These are phyloP conservation scores for Tenthredo notha DNA, from an alignment of 2,888 invertebrate species.

Conservation along the genomic window DNA sequence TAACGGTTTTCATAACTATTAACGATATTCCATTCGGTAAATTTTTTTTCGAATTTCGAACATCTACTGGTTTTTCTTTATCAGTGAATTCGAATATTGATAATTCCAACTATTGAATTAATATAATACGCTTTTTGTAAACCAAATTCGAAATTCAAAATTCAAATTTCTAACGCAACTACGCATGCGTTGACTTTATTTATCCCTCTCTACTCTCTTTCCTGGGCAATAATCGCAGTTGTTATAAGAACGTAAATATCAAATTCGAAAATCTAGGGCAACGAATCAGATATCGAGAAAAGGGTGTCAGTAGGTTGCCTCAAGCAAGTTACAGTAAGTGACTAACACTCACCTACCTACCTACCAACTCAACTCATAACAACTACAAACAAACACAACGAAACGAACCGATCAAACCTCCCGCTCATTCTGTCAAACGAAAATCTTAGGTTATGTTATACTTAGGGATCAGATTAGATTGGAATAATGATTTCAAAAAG, in stretches of 20 bases:
- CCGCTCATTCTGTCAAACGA: conserved; percentile 66
- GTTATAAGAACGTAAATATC: background rate
- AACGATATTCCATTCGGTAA: background rate
- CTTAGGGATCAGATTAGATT: background rate
- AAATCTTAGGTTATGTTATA: conserved; percentile 9
- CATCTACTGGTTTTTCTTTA: background rate
- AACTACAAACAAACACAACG: background rate
- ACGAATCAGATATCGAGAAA: conserved; percentile 60
- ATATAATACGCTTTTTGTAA: background rate
- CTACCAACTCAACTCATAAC: no score
- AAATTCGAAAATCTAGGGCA: conserved; percentile 58
- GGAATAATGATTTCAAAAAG: background rate
- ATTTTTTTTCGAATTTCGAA: background rate
- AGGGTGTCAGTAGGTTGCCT: conserved; percentile 73
- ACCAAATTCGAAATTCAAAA: conserved; percentile 6
- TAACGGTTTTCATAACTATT: background rate
- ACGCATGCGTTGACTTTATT: background rate
- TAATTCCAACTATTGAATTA: background rate
- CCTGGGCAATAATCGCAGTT: no score
- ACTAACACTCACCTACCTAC: background rate
- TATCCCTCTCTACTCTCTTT: background rate
- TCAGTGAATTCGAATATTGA: background rate
- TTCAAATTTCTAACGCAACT: background rate
- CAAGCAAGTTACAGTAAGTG: conserved; percentile 46
- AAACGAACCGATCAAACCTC: conserved; percentile 59